Evolutionary conservation across 2,888 invertebrate species (phyloP), one percentile per base, ranked within the genome.

Genomic region (Arge pagana): DNA sequence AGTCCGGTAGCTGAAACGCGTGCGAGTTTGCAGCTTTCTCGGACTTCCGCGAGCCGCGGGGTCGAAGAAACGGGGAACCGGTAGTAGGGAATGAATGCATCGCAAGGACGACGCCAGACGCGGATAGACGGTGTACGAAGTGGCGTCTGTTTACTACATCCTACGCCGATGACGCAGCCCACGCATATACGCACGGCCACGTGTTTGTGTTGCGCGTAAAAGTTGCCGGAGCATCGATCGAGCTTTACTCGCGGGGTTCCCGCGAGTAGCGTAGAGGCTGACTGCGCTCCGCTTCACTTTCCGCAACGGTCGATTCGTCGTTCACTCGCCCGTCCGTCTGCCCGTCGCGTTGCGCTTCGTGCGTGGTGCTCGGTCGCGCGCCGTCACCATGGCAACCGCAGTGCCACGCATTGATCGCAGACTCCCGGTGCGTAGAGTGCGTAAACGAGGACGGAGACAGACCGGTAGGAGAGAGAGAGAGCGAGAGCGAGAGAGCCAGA

Each of bases 371-470:
- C 40, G 15, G 24, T 2, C 63, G 67, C 69, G 70, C 69, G 63
- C 67, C 54, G 75, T 75, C 69, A 63, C 72, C 73, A 76, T 75
- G 68, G 65, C 70, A 64, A 76, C 75, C 65, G 62, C 70, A 70
- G 70, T 69, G 71, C 57, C 64, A 74, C 75, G 75, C 75, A 76
- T 76, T 70, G 75, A 75, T 76, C 75, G 75, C 73, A 74, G 75
- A 72, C 73, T 75, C 74, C 65, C 68, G 66, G 67, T 73, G 71
- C 71, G 72, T 72, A 66, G 66, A 66, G 68, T 45, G 66, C 66
- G 67, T 62, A 63, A 59, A 57, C 59, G 54, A 53, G 53, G 60
- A 64, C 59, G 54, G 57, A 57, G 37, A 23, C 8, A 31, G 30
- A 8, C 23, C 41, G 36, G 35, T 16, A 42, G 11, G 43, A 37